Base-by-base conservation (phyloP, 35 echinoderm and acorn worm species). In the Apostichopus parvimensis region DNA sequence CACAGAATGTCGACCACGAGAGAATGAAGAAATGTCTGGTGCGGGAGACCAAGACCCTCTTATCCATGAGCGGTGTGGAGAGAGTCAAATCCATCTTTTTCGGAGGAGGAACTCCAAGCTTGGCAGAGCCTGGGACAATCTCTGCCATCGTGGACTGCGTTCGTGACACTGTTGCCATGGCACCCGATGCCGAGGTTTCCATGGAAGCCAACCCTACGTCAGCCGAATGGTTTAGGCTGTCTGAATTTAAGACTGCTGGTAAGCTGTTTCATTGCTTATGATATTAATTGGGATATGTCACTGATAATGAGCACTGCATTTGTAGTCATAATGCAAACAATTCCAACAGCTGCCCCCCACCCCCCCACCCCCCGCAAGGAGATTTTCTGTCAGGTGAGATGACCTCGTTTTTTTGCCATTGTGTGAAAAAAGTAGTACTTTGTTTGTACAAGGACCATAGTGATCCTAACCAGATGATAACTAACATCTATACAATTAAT, bases 131-230 rank as follows among this genome's bases (percentile, higher is more conserved):
- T 22, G 57, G 15, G 10, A 94, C 92, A 15, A 45, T 98, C 57
- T 60, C 77, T 34, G 89, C 64, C 26, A 87, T 98, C 17, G 87
- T 98, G 54, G 89, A 98, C 18, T 78, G 87, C 18, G 95, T 93
- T 10, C 53, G 60, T 55, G 70, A 88, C 20, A 1, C 90, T 5
- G 87, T 76, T 61, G 77, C 34, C 56, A n/a, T 95, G 80, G 13
- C 79, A 34, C 6, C 17, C 0, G 88, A 94, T 94, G 83, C 90
- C 15, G 94, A 98, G 60, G 88, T 95, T n/a, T 91, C 93, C 22
- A 93, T 95, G 91, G 94, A 98, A 71, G 94, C 94, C 28, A 98
- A 98, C 84, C 96, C 96, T 56, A 98, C 93, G 0, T 92, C 94
- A 70, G 56, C 94, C 66, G 93, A 95, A 34, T 23, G 77, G 66